A percentile compares a stretch with the other conserved stretches of the same genome.
These are phyloP conservation scores for Hapalemur alaotrensis DNA, from an alignment of 2,797 vertebrate genomes.

Conservation along the genomic window DNA sequence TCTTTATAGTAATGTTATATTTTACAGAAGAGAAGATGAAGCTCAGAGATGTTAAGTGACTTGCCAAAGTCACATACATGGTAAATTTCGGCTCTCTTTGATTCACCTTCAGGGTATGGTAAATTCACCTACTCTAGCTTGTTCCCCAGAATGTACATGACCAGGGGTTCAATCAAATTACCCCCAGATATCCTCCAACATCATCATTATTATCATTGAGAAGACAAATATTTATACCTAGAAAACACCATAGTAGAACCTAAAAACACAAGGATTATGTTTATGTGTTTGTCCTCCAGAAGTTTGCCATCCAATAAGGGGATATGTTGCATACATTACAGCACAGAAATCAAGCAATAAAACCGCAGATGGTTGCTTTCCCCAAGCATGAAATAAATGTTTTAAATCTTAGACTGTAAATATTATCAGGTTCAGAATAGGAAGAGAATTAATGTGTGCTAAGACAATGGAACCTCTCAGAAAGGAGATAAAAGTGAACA, in stretches of 20 bases:
- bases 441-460: not conserved
- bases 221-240: not conserved
- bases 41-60: not conserved
- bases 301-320: not conserved
- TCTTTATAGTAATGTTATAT: not conserved
- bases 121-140: not conserved
- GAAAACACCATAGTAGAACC: not conserved
- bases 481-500: not conserved
- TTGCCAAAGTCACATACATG: not conserved
- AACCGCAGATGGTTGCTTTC: not conserved
- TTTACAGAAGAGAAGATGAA: not conserved
- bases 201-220: not conserved
- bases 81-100: not conserved
- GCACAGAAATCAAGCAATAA: not conserved
- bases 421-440: not conserved
- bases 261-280: not conserved
- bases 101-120: not conserved
- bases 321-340: not conserved
- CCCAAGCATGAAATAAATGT: not conserved
- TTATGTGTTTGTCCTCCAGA: not conserved
- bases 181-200: not conserved
- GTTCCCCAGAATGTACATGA: not conserved
- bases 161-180: not conserved
- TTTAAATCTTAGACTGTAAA: slow-evolving; percentile 10
- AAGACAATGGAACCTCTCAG: not conserved